These are phyloP conservation scores for Ectemnius continuus DNA, from an alignment of 2,888 invertebrate genomes.

Conservation along the genomic window DNA sequence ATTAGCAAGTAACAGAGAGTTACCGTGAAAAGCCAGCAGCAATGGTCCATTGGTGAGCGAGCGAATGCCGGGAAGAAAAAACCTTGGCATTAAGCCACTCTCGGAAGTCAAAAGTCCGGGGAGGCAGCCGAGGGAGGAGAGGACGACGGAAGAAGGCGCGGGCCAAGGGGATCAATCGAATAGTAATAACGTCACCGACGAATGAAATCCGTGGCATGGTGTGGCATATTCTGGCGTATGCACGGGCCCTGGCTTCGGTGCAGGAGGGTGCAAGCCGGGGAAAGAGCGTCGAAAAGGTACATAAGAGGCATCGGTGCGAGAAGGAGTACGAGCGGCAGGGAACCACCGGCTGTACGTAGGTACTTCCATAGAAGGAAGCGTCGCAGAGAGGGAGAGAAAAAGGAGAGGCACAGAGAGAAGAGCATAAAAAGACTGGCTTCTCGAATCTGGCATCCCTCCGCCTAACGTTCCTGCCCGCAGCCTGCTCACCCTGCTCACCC, in stretches of 20 bases:
- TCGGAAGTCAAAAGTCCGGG: slow-evolving; percentile 13
- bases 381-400: not conserved
- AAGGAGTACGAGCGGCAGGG: slow-evolving; percentile 4
- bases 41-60: no score
- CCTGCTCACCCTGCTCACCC: slow-evolving; percentile 30
- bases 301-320: slow-evolving; percentile 51
- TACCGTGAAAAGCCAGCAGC: no score
- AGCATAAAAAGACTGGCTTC: slow-evolving; percentile 61
- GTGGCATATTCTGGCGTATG: slow-evolving; percentile 13
- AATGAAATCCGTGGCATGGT: slow-evolving; percentile 40
- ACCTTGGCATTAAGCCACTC: slow-evolving; percentile 4
- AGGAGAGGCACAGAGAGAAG: slow-evolving; percentile 31
- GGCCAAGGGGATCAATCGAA: slow-evolving; percentile 45
- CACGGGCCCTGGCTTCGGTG: slow-evolving; percentile 34
- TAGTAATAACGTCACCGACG: slow-evolving; percentile 47
- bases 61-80: not conserved
- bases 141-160: slow-evolving; percentile 7
- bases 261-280: slow-evolving; percentile 35
- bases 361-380: not conserved
- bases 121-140: not conserved
- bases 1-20: no score
- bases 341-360: not conserved
- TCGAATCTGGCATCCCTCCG: slow-evolving; percentile 54
- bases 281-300: slow-evolving; percentile 48
- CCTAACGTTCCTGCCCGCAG: slow-evolving; percentile 7